Evolutionary conservation across 2,113 vertebrate species (phyloP).

Genomic region (Phasianus colchicus): DNA sequence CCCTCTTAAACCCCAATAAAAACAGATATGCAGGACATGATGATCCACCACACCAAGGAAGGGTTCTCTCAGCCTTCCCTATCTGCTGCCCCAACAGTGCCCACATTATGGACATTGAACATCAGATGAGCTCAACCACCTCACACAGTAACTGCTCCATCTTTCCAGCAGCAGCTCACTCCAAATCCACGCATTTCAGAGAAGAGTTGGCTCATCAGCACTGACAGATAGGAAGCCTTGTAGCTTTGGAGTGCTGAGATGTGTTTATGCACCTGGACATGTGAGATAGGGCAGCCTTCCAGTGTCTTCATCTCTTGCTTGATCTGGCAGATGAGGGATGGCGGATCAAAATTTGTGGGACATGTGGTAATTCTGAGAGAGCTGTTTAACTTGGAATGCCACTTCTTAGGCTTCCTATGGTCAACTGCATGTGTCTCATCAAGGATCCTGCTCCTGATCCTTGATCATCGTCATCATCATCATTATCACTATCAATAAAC

Average conservation of each 20-base stretch:
- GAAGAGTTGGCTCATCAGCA: not conserved
- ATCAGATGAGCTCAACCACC: not conserved
- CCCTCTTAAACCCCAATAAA: not conserved
- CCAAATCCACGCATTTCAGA: not conserved
- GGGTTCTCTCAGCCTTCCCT: not conserved
- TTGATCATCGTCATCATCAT: not conserved
- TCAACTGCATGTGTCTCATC: not conserved
- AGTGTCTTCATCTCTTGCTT: not conserved
- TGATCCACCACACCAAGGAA: not conserved
- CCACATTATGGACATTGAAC: not conserved
- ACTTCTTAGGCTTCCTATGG: not conserved
- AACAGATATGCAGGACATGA: accelerated
- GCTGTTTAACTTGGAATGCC: not conserved
- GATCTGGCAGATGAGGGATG: not conserved
- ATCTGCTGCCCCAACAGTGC: accelerated
- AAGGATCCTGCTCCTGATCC: not conserved
- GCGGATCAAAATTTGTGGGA: not conserved
- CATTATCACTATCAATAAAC: no score
- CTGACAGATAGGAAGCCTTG: not conserved
- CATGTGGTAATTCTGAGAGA: not conserved
- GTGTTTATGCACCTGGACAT: not conserved
- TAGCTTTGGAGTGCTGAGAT: not conserved
- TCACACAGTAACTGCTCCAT: not conserved
- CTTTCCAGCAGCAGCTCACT: not conserved
- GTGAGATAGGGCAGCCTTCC: no score